These are phyloP conservation scores for Artemia franciscana DNA, from an alignment of 1,140 invertebrate species.

Conservation along the genomic window DNA sequence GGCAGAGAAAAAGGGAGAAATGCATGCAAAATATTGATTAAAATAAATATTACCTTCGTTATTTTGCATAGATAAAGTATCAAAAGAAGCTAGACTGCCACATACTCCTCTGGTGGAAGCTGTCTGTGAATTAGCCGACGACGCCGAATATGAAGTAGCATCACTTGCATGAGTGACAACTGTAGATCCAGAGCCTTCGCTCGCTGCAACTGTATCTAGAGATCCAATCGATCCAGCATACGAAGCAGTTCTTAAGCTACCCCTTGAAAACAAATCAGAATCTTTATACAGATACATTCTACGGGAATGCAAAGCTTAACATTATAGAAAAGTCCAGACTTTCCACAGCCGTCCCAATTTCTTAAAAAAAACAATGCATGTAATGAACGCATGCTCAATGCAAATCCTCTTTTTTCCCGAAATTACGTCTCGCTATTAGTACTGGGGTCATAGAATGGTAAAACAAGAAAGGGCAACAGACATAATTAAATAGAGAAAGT, in stretches of 20 bases:
- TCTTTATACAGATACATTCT: no score
- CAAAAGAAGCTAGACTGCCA: constrained; percentile 26
- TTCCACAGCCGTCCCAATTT: no score
- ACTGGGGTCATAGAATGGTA: no score
- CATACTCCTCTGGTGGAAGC: constrained; percentile 24
- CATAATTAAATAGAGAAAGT: no score
- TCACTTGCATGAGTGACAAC: constrained; percentile 23
- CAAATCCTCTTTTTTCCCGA: no score
- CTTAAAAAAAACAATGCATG: no score
- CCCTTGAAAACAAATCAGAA: not conserved
- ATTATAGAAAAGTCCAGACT: no score
- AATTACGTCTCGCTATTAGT: no score
- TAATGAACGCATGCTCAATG: no score
- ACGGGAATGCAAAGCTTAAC: no score
- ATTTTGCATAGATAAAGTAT: constrained; percentile 24
- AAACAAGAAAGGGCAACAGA: no score
- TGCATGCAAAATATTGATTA: not conserved
- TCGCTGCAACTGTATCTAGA: constrained; percentile 23
- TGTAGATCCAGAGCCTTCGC: constrained; percentile 20
- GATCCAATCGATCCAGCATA: constrained; percentile 22
- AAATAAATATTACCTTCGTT: constrained; percentile 21
- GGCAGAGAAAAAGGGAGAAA: no score
- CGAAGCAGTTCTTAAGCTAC: not conserved
- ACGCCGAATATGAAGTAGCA: constrained; percentile 21
- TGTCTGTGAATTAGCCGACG: constrained; percentile 20